These are phyloP conservation scores for Hypomecis atomaria DNA, from an alignment of 2,888 invertebrate genomes.

Conservation along the genomic window DNA sequence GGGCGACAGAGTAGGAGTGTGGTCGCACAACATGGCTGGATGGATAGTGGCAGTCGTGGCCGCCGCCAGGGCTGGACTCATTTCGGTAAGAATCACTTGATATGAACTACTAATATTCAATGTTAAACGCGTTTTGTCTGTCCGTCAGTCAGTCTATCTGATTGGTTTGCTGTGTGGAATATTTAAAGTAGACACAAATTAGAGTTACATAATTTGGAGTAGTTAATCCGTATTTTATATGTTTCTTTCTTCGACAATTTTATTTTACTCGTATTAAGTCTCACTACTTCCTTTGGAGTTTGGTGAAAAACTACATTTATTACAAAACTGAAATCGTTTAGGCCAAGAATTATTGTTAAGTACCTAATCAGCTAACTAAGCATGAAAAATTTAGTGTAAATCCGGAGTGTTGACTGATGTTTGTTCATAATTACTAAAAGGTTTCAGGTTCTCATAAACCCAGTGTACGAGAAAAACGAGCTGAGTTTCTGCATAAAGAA, in stretches of 20 bases:
- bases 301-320: too few relatives aligned
- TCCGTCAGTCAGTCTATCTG: too few relatives aligned
- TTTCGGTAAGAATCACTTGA: constrained; percentile 82
- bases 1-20: constrained; percentile 92
- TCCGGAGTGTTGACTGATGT: neutral
- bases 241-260: too few relatives aligned
- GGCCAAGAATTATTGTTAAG: too few relatives aligned
- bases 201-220: too few relatives aligned
- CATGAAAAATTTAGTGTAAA: neutral
- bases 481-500: constrained; percentile 90
- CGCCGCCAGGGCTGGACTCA: constrained; percentile 89
- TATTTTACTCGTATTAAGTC: neutral
- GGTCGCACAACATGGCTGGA: constrained; percentile 91
- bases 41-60: constrained; percentile 91
- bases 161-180: too few relatives aligned
- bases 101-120: too few relatives aligned
- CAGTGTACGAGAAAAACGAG: constrained; percentile 89
- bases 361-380: neutral
- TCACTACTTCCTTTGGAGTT: neutral
- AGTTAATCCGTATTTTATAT: too few relatives aligned
- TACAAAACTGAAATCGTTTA: too few relatives aligned
- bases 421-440: constrained; percentile 22
- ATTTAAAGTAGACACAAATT: too few relatives aligned
- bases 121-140: too few relatives aligned
- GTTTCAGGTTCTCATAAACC: constrained; percentile 90